Base-by-base conservation (phyloP, 2,113 vertebrate genomes). In the Entelurus aequoreus region DNA sequence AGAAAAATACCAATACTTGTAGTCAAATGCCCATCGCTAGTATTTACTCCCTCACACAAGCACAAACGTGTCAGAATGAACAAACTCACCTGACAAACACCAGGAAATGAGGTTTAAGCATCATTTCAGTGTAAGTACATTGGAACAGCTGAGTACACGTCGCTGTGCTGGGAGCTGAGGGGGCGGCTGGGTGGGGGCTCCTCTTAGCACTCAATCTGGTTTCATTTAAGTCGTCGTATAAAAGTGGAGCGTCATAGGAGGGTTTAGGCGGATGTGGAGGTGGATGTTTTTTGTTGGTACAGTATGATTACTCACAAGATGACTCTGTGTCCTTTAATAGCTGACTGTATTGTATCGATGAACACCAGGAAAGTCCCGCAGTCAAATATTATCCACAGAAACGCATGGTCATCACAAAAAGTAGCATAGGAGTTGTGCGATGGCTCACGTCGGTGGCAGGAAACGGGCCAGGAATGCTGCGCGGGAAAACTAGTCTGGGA, bases 391-490 rank as follows among this genome's bases (percentile, higher is more conserved):
- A 4, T 12, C 40, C 7, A 5, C 4, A 12, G 12, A 1, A 46
- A 12, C 4, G 28, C 28, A 3, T 28, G 28, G 11, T 46, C 42
- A 46, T 46, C 2, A 46, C 42, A 46, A 46, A 46, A 46, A 46
- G 42, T 12, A 11, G 10, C 11, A 46, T 12, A 46, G 5, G 10
- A 11, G 42, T 46, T 12, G 11, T 46, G 42, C 42, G 12, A 11
- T 12, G 3, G 42, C 42, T 46, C 42, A 46, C 10, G 42, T 46
- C 10, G 42, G 10, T 9, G 10, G 42, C 42, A 46, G 87, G 85
- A 90, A 88, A 86, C 84, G 68, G 84, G 66, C 74, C 70, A 80
- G 76, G 88, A 89, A 87, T 78, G 76, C 63, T 79, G 69, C 63
- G 76, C 75, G 77, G 79, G 71, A 86, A 75, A 81, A 79, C 79